phyloP scores from a whole-genome alignment of 2,888 invertebrate species.

The Chrysomela aeneicollis region DNA sequence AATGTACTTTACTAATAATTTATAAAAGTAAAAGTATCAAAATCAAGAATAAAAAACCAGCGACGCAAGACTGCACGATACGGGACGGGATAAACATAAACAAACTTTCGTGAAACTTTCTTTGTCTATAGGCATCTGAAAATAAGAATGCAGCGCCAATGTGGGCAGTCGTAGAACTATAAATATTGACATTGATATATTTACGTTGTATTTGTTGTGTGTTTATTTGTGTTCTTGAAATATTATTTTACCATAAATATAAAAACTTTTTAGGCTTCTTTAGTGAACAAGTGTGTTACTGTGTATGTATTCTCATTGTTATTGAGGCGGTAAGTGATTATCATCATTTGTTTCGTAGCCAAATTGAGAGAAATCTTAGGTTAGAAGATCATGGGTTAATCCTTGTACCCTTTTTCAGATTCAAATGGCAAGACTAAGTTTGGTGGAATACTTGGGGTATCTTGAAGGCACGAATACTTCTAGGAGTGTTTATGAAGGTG shows the following conservation, averaged over 20 bases:
- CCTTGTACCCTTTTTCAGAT: neutral
- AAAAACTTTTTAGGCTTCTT: neutral
- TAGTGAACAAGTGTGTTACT: neutral
- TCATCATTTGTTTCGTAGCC: neutral
- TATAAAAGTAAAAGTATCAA: too few species aligned
- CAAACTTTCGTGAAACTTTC: too few species aligned
- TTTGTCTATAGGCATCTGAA: too few species aligned
- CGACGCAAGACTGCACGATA: too few species aligned
- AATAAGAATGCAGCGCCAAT: too few species aligned
- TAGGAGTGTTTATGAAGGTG: slow-evolving; percentile 20
- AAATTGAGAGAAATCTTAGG: neutral
- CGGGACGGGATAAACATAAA: too few species aligned
- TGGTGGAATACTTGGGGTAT: slow-evolving; percentile 2
- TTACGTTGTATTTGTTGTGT: neutral
- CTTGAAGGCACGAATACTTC: slow-evolving; percentile 16
- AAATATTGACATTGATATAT: neutral
- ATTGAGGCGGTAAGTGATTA: neutral
- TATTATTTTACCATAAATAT: neutral
- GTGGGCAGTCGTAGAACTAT: too few species aligned
- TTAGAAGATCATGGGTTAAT: neutral
- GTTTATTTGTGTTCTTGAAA: neutral
- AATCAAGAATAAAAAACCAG: too few species aligned
- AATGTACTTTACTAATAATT: too few species aligned
- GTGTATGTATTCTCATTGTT: neutral
- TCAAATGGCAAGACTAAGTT: slow-evolving; percentile 4